These are phyloP conservation scores for Scaptomyza hsui DNA, from an alignment of 1,140 invertebrate genomes.

Conservation along the genomic window DNA sequence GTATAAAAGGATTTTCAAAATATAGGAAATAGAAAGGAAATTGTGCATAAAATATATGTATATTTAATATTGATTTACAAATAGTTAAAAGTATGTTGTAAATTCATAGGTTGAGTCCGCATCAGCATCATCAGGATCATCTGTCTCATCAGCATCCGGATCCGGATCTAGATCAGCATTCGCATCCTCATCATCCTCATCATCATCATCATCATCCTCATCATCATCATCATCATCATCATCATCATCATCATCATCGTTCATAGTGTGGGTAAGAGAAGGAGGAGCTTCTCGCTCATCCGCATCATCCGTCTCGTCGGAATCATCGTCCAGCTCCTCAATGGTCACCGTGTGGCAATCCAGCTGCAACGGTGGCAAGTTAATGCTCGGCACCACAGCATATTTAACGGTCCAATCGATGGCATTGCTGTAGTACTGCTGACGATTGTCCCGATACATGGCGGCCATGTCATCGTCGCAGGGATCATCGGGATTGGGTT, in stretches of 20 bases:
- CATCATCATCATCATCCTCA: background rate
- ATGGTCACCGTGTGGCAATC: background rate
- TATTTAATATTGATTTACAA: no score
- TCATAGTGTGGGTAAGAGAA: no score
- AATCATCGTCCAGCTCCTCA: background rate
- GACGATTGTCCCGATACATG: slow-evolving; percentile 3
- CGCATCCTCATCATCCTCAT: background rate
- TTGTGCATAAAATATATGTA: no score
- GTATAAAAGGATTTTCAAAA: no score
- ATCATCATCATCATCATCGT: background rate
- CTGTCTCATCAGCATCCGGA: slow-evolving; percentile 15
- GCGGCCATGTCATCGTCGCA: slow-evolving; percentile 14
- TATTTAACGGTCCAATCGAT: slow-evolving; percentile 22
- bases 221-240: background rate
- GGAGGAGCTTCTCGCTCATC: background rate
- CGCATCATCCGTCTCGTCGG: background rate
- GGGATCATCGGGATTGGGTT: slow-evolving; percentile 11
- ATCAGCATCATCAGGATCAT: slow-evolving; percentile 9
- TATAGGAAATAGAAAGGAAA: no score
- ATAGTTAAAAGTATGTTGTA: background rate
- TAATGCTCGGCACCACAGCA: slow-evolving; percentile 1
- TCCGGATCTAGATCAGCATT: slow-evolving; percentile 2
- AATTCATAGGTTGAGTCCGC: background rate
- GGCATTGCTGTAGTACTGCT: slow-evolving; percentile 5
- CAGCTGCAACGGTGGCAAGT: slow-evolving; percentile 4